Conservation (phyloP, 2,797 vertebrate genomes). For the Tachyglossus aculeatus region DNA sequence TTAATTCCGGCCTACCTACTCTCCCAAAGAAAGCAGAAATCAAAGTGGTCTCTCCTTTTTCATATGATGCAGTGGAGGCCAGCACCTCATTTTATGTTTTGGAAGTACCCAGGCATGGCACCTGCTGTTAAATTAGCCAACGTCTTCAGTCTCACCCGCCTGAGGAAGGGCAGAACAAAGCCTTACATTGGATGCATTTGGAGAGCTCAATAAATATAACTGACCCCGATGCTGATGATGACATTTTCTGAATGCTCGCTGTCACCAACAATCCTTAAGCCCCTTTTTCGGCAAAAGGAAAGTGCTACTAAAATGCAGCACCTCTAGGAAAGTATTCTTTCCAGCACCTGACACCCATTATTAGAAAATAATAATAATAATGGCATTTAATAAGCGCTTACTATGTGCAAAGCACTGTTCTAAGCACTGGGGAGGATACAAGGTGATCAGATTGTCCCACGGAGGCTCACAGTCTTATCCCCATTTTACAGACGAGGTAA, state of each 20-base stretch:
- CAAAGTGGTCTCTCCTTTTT: conserved; percentile 6
- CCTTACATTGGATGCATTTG: conserved; percentile 27
- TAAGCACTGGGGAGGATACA: no score
- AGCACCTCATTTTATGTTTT: conserved; percentile 19
- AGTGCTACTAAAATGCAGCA: conserved; percentile 25
- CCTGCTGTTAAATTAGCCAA: conserved; percentile 27
- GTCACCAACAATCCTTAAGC: conserved; percentile 32
- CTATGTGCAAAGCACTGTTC: no score
- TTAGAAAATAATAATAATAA: conserved; percentile 43
- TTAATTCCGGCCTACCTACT: conserved; percentile 7
- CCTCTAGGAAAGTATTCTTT: conserved; percentile 38
- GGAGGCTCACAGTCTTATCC: no score
- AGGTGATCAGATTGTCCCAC: no score
- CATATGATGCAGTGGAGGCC: conserved; percentile 15
- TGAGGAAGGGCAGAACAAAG: conserved; percentile 22
- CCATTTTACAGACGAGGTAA: no score
- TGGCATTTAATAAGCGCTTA: no score
- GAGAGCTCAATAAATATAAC: no score
- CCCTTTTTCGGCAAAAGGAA: conserved; percentile 23
- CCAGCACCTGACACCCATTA: conserved; percentile 29
- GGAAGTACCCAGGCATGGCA: conserved; percentile 7
- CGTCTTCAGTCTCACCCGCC: conserved; percentile 16
- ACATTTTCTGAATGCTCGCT: conserved; percentile 38
- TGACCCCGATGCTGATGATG: no score
- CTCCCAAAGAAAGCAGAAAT: conserved; percentile 40